phyloP scores from a whole-genome alignment of 2,888 invertebrate genomes.

The Perithous albicinctus region DNA sequence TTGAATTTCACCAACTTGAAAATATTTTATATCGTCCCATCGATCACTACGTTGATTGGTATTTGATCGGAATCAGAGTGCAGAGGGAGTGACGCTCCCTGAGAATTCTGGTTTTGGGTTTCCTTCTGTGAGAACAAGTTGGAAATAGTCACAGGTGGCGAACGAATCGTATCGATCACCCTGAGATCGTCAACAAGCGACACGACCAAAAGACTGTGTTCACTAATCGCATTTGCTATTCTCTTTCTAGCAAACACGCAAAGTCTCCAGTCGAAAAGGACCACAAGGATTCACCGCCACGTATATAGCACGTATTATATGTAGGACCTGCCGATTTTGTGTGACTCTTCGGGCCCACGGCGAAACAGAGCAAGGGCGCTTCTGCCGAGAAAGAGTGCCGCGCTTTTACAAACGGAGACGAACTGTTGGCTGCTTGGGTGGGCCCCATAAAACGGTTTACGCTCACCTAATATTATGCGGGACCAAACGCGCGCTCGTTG shows the following conservation, averaged over 20 bases:
- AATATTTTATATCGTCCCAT: slow-evolving; percentile 26
- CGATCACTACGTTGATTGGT: slow-evolving; percentile 10
- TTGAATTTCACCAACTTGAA: not conserved
- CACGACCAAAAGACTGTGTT: slow-evolving; percentile 44
- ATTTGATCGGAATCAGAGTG: not conserved
- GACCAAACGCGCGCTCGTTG: slow-evolving; percentile 76
- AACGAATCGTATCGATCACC: slow-evolving; percentile 58
- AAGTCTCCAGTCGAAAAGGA: not conserved
- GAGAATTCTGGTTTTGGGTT: not conserved
- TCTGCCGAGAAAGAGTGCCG: slow-evolving; percentile 37
- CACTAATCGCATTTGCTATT: slow-evolving; percentile 49
- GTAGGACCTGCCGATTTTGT: slow-evolving; percentile 58
- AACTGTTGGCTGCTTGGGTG: slow-evolving; percentile 77
- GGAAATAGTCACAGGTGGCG: slow-evolving; percentile 52
- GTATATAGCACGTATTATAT: slow-evolving; percentile 63
- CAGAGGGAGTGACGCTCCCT: not conserved
- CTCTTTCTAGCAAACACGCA: slow-evolving; percentile 32
- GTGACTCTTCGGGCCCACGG: not conserved
- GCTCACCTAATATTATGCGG: slow-evolving; percentile 81
- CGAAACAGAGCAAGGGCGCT: slow-evolving; percentile 25
- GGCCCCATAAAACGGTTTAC: slow-evolving; percentile 78
- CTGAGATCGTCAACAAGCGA: slow-evolving; percentile 58
- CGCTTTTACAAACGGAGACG: slow-evolving; percentile 60
- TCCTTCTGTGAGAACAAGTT: slow-evolving; percentile 30
- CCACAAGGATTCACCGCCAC: slow-evolving; percentile 9